phyloP scores from a whole-genome alignment of 1,140 invertebrate genomes.

The Oscheius sp. region DNA sequence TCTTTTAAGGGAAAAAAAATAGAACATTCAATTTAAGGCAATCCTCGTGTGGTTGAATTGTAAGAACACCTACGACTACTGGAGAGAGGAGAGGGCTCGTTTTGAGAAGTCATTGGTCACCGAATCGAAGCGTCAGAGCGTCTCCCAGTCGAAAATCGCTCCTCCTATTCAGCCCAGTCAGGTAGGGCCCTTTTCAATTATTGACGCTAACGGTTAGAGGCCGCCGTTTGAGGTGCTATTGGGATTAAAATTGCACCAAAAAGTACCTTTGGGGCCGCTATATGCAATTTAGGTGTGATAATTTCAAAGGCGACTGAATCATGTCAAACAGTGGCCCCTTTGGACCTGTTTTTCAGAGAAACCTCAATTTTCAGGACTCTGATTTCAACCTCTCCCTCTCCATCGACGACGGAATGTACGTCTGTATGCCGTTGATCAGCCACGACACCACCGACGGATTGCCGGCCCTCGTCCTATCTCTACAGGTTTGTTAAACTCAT shows the following conservation, averaged over 20 bases:
- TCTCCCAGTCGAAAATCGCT: constrained; percentile 1
- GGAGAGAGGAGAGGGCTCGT: constrained; percentile 51
- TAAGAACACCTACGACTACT: constrained; percentile 58
- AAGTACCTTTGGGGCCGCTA: too few relatives aligned
- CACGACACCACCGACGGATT: constrained; percentile 51
- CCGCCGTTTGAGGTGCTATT: too few relatives aligned
- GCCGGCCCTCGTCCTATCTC: constrained; percentile 50
- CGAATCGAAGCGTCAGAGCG: background rate
- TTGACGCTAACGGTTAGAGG: too few relatives aligned
- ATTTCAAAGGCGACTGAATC: too few relatives aligned
- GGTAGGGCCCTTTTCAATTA: too few relatives aligned
- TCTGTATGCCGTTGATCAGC: constrained; percentile 55
- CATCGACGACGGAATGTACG: constrained; percentile 53
- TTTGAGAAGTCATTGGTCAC: background rate
- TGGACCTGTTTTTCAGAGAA: too few relatives aligned
- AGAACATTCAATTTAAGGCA: too few relatives aligned
- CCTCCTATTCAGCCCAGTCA: constrained; percentile 19
- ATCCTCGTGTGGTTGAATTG: constrained; percentile 60
- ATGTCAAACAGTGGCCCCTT: too few relatives aligned
- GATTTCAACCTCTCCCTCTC: constrained; percentile 56
- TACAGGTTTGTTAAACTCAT: constrained; percentile 32
- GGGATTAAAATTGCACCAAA: too few relatives aligned
- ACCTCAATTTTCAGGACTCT: too few relatives aligned
- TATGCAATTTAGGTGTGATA: too few relatives aligned
- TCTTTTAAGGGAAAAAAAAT: too few relatives aligned